Evolutionary conservation across 2,888 invertebrate species (phyloP).

Genomic region (Chironomus tentans): DNA sequence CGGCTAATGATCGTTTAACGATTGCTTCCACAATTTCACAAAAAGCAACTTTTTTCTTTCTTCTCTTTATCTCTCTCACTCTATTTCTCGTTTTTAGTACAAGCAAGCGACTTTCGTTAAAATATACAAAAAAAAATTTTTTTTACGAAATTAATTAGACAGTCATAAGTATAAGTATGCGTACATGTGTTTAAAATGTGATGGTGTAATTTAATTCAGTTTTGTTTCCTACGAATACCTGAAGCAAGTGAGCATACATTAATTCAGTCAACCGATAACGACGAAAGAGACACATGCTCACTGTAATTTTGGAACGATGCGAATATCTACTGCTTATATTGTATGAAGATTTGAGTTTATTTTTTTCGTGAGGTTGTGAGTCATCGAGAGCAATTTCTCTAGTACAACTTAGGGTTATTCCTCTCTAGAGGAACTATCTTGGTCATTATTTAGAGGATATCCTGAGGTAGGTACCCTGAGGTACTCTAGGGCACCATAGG

Average conservation of each 20-base stretch:
- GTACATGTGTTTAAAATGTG: not conserved
- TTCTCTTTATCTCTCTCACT: not conserved
- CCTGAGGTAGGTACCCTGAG: too few relatives aligned
- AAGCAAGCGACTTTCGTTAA: not conserved
- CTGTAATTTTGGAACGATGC: too few relatives aligned
- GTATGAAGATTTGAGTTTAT: too few relatives aligned
- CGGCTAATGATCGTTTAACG: conserved; percentile 21
- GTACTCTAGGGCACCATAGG: too few relatives aligned
- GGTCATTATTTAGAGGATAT: too few relatives aligned
- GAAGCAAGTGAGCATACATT: not conserved
- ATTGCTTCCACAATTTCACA: conserved; percentile 3
- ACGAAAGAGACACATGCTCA: not conserved
- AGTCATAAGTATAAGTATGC: not conserved
- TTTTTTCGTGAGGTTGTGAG: too few relatives aligned
- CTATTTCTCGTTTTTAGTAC: not conserved
- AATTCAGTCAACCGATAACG: conserved; percentile 24
- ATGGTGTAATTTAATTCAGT: not conserved
- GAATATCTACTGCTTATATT: too few relatives aligned
- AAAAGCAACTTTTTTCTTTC: not conserved
- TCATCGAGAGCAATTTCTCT: too few relatives aligned
- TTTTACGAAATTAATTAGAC: conserved; percentile 18
- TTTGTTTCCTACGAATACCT: conserved; percentile 6
- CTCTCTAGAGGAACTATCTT: too few relatives aligned
- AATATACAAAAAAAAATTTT: not conserved
- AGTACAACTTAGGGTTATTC: too few relatives aligned